Evolutionary conservation across 2,888 invertebrate species (phyloP), one percentile per base, ranked within the genome.

Genomic region (Sesia apiformis): DNA sequence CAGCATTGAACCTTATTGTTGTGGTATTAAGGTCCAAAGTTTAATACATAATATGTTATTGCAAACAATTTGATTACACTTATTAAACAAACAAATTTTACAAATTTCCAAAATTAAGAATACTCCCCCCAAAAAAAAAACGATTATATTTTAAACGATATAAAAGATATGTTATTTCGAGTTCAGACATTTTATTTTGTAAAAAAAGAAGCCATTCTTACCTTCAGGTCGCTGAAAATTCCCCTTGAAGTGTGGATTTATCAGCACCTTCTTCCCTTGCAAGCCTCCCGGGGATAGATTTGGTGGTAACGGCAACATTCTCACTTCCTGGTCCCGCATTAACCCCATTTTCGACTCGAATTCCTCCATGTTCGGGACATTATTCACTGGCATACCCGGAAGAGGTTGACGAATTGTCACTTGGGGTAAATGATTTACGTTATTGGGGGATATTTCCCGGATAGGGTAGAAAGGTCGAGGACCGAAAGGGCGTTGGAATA

Each of bases 171-270:
- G 23, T 23, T 23, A 23, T 23, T 23, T 23, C 2, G 23, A 23
- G 23, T 23, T 23, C 23, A 23, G 23, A 23, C 2, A 23, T 1
- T 23, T 23, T 23, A 1, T 23, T 23, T 23, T 23, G 1, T 23
- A 1, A 23, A 23, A 23, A 23, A 23, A 23, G 23, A 23, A 23
- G 23, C 2, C 23, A 23, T 23, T 23, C 72, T 80, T 74, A 92
- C 90, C 91, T 65, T 91, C 91, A 0, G 86, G 89, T 0, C 91
- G 85, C 60, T 91, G 91, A 58, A 91, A 91, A 52, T 83, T 90
- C 8, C 91, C 93, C 74, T 91, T 91, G 65, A 92, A 93, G 70
- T 93, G 92, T 4, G 92, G 95, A 83, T 92, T 94, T 69, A 93
- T 94, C 66, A 91, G 88, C 72, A 91, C 94, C 72, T 92, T 94